Conservation (phyloP, 2,888 invertebrate genomes). For the Andrena minutula region DNA sequence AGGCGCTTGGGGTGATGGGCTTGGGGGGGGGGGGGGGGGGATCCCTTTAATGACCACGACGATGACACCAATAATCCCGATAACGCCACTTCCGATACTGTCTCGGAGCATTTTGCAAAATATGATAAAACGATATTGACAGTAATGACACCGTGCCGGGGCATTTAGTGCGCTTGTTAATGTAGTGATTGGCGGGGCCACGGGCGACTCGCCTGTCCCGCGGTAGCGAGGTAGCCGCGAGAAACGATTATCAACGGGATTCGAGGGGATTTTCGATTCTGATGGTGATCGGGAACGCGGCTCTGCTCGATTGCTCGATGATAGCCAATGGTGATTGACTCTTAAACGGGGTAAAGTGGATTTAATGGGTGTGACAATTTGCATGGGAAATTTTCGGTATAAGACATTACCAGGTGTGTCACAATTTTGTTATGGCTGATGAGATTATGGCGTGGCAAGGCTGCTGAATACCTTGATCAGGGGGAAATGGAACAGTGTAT, state of each 20-base stretch:
- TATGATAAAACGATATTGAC: constrained; percentile 31
- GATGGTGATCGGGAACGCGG: background rate
- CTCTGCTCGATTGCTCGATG: background rate
- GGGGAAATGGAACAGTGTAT: no score
- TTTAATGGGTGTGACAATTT: background rate
- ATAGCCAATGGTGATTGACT: background rate
- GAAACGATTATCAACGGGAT: background rate
- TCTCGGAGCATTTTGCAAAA: constrained; percentile 34
- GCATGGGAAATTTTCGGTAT: background rate
- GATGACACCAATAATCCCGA: constrained; percentile 50
- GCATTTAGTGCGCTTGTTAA: constrained; percentile 49
- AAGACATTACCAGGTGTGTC: background rate
- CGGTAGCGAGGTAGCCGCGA: constrained; percentile 1
- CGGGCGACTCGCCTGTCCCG: background rate
- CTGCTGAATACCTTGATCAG: no score
- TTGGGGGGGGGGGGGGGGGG: background rate
- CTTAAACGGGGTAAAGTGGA: background rate
- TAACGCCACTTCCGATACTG: constrained; percentile 29
- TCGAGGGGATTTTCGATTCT: background rate
- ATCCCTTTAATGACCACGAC: constrained; percentile 25
- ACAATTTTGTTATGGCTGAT: no score
- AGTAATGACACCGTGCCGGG: constrained; percentile 33
- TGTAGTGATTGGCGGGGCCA: constrained; percentile 18
- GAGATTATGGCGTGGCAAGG: no score
- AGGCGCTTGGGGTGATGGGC: background rate